Evolutionary conservation across 2,888 invertebrate species (phyloP).

Genomic region (Chymomyza fuscimana): DNA sequence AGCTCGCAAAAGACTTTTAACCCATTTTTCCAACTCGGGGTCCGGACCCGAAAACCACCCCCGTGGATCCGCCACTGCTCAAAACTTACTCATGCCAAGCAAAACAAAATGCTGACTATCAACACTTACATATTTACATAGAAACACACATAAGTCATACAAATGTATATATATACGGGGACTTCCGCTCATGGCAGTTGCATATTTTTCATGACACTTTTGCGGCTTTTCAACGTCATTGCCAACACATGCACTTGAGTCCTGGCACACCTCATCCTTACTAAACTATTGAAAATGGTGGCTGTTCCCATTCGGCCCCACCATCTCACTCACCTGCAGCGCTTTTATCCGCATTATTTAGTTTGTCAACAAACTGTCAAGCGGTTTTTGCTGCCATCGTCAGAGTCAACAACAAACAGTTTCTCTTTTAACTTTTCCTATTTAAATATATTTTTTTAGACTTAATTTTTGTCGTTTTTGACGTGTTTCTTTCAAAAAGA

Average conservation of each 20-base stretch:
- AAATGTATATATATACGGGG: not conserved
- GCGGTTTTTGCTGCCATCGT: slow-evolving; percentile 38
- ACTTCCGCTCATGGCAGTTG: slow-evolving; percentile 43
- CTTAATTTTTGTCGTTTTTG: no score
- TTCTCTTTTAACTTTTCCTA: no score
- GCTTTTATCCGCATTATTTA: slow-evolving; percentile 48
- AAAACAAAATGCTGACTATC: slow-evolving; percentile 1
- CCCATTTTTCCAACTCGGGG: no score
- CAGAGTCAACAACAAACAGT: no score
- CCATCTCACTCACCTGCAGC: not conserved
- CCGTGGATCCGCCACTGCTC: no score
- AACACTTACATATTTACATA: not conserved
- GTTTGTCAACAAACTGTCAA: slow-evolving; percentile 68
- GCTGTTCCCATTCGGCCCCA: no score
- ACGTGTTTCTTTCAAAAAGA: no score
- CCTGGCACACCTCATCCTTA: slow-evolving; percentile 22
- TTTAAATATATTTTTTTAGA: no score
- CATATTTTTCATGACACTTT: slow-evolving; percentile 73
- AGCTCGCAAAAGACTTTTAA: no score
- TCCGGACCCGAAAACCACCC: no score
- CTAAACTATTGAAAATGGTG: not conserved
- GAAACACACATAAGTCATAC: no score
- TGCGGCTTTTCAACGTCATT: slow-evolving; percentile 71
- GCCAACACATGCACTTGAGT: slow-evolving; percentile 62
- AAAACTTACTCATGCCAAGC: slow-evolving; percentile 45